A percentile compares a stretch with the other conserved stretches of the same genome.
Conservation (phyloP, 2,888 invertebrate species). For the Tipula unca region DNA sequence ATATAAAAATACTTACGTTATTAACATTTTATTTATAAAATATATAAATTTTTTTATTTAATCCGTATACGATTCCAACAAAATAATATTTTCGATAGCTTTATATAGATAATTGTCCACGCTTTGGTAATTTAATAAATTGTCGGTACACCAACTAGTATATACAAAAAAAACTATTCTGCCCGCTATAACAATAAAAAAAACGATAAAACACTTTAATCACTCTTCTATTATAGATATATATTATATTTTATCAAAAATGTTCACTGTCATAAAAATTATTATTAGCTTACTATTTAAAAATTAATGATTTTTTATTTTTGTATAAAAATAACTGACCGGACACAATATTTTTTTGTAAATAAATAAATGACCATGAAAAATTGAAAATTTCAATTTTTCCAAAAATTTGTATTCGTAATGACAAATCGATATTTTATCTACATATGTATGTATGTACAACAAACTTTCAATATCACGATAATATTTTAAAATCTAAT, state of each 20-base stretch:
- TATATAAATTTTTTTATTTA: neutral
- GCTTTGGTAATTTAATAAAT: neutral
- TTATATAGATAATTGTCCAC: neutral
- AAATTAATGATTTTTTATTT: neutral
- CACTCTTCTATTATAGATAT: too few relatives aligned
- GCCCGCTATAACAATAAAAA: neutral
- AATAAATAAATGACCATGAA: neutral
- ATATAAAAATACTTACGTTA: neutral
- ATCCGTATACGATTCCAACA: neutral
- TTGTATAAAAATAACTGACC: neutral
- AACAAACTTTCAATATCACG: neutral
- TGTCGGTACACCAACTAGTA: neutral
- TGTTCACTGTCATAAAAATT: neutral
- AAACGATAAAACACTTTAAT: neutral
- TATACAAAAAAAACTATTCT: neutral
- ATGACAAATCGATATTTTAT: too few relatives aligned
- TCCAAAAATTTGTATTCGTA: neutral
- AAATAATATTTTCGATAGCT: neutral
- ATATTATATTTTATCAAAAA: too few relatives aligned
- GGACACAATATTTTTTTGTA: neutral
- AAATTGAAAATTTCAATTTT: neutral
- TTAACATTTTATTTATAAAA: slow-evolving; percentile 1
- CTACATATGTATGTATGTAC: too few relatives aligned
- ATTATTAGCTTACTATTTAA: neutral
- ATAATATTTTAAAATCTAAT: neutral